A percentile compares a stretch with the other conserved stretches of the same genome.
phyloP scores from a whole-genome alignment of 2,113 vertebrate species.

The Penelope pileata region DNA sequence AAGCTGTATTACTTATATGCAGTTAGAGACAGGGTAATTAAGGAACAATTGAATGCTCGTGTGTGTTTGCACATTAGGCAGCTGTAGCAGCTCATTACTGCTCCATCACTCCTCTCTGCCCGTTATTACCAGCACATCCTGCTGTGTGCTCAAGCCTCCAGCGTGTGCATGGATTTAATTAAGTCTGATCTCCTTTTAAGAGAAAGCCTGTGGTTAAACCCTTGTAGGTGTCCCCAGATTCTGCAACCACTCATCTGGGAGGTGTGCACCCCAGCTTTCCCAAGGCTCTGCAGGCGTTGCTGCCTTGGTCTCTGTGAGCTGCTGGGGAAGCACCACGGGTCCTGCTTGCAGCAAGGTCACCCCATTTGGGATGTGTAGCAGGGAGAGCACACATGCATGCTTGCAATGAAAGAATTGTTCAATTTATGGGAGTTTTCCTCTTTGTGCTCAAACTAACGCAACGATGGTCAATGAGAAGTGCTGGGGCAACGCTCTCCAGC shows the following conservation, averaged over 20 bases:
- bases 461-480: background rate
- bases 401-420: background rate
- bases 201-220: background rate
- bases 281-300: background rate
- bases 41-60: background rate
- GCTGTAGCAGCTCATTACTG: background rate
- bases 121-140: background rate
- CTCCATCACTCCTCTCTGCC: background rate
- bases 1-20: background rate
- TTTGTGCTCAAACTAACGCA: background rate
- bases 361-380: background rate
- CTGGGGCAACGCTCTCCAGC: background rate
- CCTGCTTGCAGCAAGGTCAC: background rate
- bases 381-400: background rate
- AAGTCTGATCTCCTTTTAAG: background rate
- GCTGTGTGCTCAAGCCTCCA: too few species aligned
- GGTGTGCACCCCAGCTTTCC: background rate
- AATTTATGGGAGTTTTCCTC: background rate
- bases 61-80: background rate
- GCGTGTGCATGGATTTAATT: conserved; percentile 33
- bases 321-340: background rate
- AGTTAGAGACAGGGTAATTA: background rate
- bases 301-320: background rate
- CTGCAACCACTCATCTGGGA: too few species aligned
- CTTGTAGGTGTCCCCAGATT: background rate